Base-by-base conservation (phyloP, 2,888 invertebrate genomes). In the Noctua fimbriata region DNA sequence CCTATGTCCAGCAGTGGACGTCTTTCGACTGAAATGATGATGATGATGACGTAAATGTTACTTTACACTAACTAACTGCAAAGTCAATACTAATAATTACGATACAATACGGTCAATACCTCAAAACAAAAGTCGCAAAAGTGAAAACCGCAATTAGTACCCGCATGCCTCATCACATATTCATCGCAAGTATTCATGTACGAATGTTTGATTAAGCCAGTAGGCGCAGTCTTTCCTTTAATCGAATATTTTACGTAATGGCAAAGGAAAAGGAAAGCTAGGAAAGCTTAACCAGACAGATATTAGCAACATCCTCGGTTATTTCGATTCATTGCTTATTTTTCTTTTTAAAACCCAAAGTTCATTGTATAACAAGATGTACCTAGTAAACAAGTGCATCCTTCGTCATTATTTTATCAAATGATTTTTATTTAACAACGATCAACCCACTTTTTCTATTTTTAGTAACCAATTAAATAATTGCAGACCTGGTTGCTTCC, bases 81-180 rank as follows among this genome's bases (percentile, higher is more conserved):
- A 36, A 41, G 2, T 3, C 16, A 58, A 58, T 58, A 58, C 58
- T 58, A 21, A 12, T 24, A 49, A 52, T 66, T n/a, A 16, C 44
- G 32, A 2, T 32, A 32, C 32, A 32, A 32, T 32, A 32, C 32
- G 28, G 24, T 58, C 21, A 28, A 28, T 55, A 66, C 44, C 9
- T 52, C 52, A 36, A 41, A 70, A 71, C 65, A 4, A 60, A 36
- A 66, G 58, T 58, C 24, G 28, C 71, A 85, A 81, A 83, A 85
- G 83, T 75, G 83, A 83, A 83, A 85, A 58, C 36, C 18, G 21
- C 49, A 74, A 74, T 80, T 58, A 85, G 47, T 47, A 18, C 85
- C 81, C 63, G 81, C 73, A 85, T 49, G 36, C 24, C 49, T 66
- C 52, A 74, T 49, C 52, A n/a, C 2, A 55, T 74, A 79, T 63